A percentile compares a stretch with the other conserved stretches of the same genome.
phyloP scores from a whole-genome alignment of 2,113 vertebrate genomes.

The Eleginops maclovinus region DNA sequence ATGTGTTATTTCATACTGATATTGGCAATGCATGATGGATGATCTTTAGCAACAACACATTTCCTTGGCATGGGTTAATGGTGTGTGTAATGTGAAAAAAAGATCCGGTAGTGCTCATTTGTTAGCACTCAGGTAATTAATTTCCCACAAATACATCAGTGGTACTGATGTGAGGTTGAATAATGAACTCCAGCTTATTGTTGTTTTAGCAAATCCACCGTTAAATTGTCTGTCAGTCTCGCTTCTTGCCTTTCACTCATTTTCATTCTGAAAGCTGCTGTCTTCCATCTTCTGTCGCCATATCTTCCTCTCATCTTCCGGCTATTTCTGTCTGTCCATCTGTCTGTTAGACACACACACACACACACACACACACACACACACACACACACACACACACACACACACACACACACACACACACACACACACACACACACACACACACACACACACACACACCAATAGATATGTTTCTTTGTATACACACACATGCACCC shows the following conservation, averaged over 20 bases:
- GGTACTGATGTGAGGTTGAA: conserved; percentile 59
- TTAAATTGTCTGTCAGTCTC: conserved; percentile 62
- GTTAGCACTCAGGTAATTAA: conserved; percentile 66
- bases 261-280: conserved; percentile 42
- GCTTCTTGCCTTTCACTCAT: conserved; percentile 48
- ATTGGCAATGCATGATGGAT: conserved; percentile 60
- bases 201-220: conserved; percentile 61
- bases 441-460: conserved; percentile 20
- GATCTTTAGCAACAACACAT: conserved; percentile 50
- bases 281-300: conserved; percentile 29
- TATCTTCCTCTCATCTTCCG: conserved; percentile 55
- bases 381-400: conserved; percentile 38
- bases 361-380: conserved; percentile 21
- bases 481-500: too few species aligned
- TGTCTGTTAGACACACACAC: conserved; percentile 52
- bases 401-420: conserved; percentile 23
- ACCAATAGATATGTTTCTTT: conserved; percentile 12
- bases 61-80: conserved; percentile 70
- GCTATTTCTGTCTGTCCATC: conserved; percentile 72
- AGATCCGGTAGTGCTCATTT: conserved; percentile 56
- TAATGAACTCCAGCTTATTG: conserved; percentile 66
- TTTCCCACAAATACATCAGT: conserved; percentile 62
- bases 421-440: neutral
- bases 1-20: conserved; percentile 50
- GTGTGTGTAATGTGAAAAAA: conserved; percentile 71